A percentile compares a stretch with the other conserved stretches of the same genome.
Evolutionary conservation across 92 coral and sea anemone genomes (phyloP).

Genomic region (Parazoanthus atlanticus): DNA sequence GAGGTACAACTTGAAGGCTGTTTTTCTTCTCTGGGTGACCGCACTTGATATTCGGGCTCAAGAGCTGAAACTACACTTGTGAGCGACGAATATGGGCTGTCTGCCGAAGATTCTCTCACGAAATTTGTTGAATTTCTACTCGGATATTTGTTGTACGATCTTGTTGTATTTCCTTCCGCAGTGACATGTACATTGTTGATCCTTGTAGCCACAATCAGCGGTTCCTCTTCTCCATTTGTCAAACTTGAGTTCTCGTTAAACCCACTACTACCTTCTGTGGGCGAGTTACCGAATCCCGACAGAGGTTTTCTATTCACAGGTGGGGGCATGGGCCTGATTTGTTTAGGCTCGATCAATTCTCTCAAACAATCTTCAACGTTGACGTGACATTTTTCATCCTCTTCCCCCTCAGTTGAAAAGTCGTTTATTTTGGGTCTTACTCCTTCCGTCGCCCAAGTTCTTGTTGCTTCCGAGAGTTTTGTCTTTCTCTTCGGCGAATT

Average conservation of each 20-base stretch:
- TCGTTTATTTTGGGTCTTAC: not conserved
- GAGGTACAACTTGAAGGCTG: not conserved
- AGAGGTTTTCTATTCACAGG: not conserved
- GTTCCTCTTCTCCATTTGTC: conserved; percentile 6
- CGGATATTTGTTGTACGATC: not conserved
- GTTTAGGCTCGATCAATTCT: conserved; percentile 53
- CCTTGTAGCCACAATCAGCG: not conserved
- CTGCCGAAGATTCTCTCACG: conserved; percentile 16
- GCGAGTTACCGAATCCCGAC: not conserved
- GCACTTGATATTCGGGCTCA: not conserved
- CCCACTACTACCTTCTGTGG: conserved; percentile 14
- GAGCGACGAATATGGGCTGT: conserved; percentile 67
- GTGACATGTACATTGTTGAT: not conserved
- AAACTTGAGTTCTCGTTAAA: not conserved
- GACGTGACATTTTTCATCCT: not conserved
- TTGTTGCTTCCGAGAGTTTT: not conserved
- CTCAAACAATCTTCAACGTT: conserved; percentile 11
- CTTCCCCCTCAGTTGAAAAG: conserved; percentile 22
- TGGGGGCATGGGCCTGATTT: conserved; percentile 24
- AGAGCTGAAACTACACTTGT: conserved; percentile 49
- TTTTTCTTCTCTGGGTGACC: not conserved
- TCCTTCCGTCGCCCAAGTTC: not conserved
- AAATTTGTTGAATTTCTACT: not conserved
- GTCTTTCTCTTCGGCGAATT: not conserved
- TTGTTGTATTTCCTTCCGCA: not conserved